Evolutionary conservation across 2,113 vertebrate species (phyloP).

Genomic region (Takifugu bimaculatus): DNA sequence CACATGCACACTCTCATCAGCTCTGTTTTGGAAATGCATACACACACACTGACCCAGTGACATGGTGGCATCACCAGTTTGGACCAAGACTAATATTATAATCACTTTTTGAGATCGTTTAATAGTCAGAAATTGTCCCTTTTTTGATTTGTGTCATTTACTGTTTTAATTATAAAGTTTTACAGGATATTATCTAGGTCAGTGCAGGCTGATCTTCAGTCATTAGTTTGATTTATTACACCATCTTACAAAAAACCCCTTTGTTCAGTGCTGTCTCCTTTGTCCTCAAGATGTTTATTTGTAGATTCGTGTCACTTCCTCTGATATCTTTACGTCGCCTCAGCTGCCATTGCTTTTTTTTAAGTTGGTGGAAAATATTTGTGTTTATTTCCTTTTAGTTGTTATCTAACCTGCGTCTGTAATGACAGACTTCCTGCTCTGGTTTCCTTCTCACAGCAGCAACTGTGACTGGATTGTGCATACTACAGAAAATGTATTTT

Average conservation of each 20-base stretch:
- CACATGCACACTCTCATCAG: neutral
- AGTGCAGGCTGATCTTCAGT: too few relatives aligned
- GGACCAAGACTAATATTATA: slow-evolving; percentile 34
- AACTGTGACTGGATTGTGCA: too few relatives aligned
- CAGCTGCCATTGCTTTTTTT: slow-evolving; percentile 33
- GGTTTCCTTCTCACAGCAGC: slow-evolving; percentile 36
- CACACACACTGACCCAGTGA: slow-evolving; percentile 53
- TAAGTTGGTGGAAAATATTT: slow-evolving; percentile 5
- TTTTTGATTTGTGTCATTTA: too few relatives aligned
- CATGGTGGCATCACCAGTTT: slow-evolving; percentile 28
- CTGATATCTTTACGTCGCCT: neutral
- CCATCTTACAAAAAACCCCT: too few relatives aligned
- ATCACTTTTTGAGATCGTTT: slow-evolving; percentile 20
- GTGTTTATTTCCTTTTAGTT: slow-evolving; percentile 46
- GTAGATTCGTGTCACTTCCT: slow-evolving; percentile 31
- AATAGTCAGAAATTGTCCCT: too few relatives aligned
- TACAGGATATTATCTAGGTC: too few relatives aligned
- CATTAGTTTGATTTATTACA: too few relatives aligned
- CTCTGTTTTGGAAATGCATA: neutral
- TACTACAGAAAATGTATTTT: too few relatives aligned
- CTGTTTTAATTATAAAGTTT: too few relatives aligned
- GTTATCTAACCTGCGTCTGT: slow-evolving; percentile 28
- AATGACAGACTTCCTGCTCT: slow-evolving; percentile 44
- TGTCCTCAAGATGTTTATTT: slow-evolving; percentile 26
- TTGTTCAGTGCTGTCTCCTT: too few relatives aligned